phyloP scores from a whole-genome alignment of 53 echinoderm and acorn worm genomes.

The Temnopleurus reevesii region DNA sequence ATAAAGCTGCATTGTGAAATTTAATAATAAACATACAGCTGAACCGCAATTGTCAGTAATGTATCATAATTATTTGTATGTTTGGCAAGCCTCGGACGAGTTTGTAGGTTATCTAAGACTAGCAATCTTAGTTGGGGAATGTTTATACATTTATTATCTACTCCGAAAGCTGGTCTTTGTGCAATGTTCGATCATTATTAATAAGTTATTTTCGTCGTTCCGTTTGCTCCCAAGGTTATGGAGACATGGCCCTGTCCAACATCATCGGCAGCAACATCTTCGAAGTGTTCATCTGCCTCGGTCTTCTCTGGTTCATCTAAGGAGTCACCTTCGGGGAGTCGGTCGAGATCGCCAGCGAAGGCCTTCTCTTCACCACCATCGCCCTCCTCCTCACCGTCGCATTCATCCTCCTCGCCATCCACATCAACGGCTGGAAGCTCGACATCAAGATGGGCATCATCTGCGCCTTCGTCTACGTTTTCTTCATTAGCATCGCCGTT shows the following conservation, averaged over 20 bases:
- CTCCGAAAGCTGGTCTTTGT: too few species aligned
- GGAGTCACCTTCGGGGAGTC: constrained; percentile 52
- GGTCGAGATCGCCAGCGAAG: constrained; percentile 67
- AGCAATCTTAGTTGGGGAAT: too few species aligned
- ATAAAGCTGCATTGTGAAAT: too few species aligned
- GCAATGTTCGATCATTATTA: too few species aligned
- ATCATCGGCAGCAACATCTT: constrained; percentile 97
- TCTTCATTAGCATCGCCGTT: constrained; percentile 69
- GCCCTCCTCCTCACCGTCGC: constrained; percentile 73
- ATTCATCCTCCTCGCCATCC: constrained; percentile 70
- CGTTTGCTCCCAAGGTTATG: constrained; percentile 64
- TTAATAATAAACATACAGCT: too few species aligned
- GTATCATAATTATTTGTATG: too few species aligned
- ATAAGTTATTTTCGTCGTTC: too few species aligned
- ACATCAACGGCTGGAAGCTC: constrained; percentile 82
- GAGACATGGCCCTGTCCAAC: constrained; percentile 94
- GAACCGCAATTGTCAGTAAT: too few species aligned
- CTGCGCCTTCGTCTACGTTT: constrained; percentile 64
- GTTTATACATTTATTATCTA: too few species aligned
- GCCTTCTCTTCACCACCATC: constrained; percentile 72
- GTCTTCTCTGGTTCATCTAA: constrained; percentile 81
- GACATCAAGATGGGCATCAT: constrained; percentile 79
- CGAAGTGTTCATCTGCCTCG: constrained; percentile 86
- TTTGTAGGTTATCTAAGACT: too few species aligned
- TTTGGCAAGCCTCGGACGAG: too few species aligned